phyloP scores from a whole-genome alignment of 2,797 vertebrate species.

The Paguma larvata region DNA sequence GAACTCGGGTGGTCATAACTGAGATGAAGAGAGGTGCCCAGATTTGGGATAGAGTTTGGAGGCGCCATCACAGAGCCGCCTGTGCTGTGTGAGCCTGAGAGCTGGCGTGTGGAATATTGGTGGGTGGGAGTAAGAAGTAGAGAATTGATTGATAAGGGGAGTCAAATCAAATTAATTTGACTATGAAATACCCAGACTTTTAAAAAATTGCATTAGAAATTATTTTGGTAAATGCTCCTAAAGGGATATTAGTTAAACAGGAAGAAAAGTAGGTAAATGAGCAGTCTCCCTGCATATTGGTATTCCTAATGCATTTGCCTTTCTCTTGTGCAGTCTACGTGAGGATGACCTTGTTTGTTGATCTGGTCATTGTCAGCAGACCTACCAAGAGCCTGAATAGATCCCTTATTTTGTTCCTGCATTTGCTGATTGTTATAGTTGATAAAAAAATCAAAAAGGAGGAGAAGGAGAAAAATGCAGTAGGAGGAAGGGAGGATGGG shows the following conservation, averaged over 20 bases:
- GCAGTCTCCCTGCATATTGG: background rate
- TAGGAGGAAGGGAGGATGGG: background rate
- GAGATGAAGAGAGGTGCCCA: background rate
- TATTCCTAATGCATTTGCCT: background rate
- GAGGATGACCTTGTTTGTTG: background rate
- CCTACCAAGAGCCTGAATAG: background rate
- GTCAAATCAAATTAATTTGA: background rate
- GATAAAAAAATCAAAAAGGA: background rate
- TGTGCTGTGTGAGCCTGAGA: background rate
- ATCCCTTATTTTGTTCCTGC: background rate
- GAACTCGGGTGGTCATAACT: background rate
- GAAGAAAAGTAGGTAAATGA: background rate
- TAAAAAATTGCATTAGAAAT: background rate
- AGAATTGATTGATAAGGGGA: background rate
- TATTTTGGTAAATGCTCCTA: background rate
- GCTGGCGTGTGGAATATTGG: background rate
- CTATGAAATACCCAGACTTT: background rate
- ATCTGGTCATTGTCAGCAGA: background rate
- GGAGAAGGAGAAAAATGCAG: background rate
- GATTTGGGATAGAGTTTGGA: background rate
- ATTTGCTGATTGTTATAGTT: background rate
- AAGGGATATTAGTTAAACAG: background rate
- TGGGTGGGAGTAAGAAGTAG: background rate
- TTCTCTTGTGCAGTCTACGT: background rate
- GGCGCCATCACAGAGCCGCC: background rate